Evolutionary conservation across 2,888 invertebrate genomes (phyloP).

Genomic region (Theodoxus fluviatilis): DNA sequence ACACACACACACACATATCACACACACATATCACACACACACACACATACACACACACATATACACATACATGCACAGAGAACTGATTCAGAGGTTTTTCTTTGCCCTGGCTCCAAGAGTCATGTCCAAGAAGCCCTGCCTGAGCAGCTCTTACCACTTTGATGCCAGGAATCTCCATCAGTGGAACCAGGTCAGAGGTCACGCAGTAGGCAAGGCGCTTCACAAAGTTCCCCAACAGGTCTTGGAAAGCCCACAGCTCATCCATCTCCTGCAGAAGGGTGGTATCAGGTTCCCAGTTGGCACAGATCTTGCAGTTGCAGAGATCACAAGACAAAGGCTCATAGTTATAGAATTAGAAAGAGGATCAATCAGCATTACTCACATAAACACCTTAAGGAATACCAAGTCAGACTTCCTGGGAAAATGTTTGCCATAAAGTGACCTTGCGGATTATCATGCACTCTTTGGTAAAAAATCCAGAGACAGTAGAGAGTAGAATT

Average conservation of each 20-base stretch:
- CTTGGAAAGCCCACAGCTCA: conserved; percentile 82
- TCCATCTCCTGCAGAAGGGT: conserved; percentile 72
- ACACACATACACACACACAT: neutral
- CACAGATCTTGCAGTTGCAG: too few relatives aligned
- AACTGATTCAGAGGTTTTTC: neutral
- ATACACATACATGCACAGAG: neutral
- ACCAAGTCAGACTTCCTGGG: too few relatives aligned
- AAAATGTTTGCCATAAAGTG: too few relatives aligned
- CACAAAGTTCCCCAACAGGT: conserved; percentile 78
- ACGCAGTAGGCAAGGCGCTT: conserved; percentile 82
- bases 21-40: neutral
- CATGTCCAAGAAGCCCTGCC: too few relatives aligned
- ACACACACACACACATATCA: neutral
- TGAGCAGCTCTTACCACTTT: conserved; percentile 80
- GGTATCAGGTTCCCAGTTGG: too few relatives aligned
- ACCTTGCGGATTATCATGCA: too few relatives aligned
- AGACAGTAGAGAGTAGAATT: too few relatives aligned
- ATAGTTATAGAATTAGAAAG: too few relatives aligned
- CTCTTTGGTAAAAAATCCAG: too few relatives aligned
- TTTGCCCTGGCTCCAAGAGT: neutral
- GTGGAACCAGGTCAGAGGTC: conserved; percentile 77
- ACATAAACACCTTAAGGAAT: too few relatives aligned
- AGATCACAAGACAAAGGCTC: too few relatives aligned
- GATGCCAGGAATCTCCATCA: conserved; percentile 89
- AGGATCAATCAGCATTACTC: too few relatives aligned